A percentile compares a stretch with the other conserved stretches of the same genome.
These are phyloP conservation scores for Atherinosoma microstoma DNA, from an alignment of 2,797 vertebrate species.

Conservation along the genomic window DNA sequence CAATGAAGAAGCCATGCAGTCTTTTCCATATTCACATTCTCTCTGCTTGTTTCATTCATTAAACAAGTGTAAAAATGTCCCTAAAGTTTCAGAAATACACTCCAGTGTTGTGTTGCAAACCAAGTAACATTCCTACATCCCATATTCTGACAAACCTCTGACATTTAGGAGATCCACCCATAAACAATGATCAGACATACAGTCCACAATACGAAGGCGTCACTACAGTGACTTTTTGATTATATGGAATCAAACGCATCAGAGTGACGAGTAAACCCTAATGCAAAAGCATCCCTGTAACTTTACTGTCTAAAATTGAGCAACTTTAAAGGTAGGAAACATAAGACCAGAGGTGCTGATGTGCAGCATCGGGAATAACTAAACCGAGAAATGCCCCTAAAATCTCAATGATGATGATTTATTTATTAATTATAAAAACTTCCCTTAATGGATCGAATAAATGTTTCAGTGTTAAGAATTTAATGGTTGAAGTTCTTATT, in stretches of 20 bases:
- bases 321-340: too few species aligned
- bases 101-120: background rate
- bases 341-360: too few species aligned
- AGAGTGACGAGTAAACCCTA: background rate
- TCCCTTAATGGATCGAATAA: background rate
- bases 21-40: background rate
- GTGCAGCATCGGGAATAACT: too few species aligned
- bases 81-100: background rate
- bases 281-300: too few species aligned
- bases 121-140: background rate
- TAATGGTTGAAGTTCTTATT: background rate
- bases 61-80: background rate
- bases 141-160: background rate
- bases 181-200: background rate
- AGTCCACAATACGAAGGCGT: background rate
- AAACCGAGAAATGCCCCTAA: too few species aligned
- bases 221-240: background rate
- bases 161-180: background rate
- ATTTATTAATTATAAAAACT: background rate
- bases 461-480: background rate
- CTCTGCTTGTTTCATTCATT: background rate
- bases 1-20: too few species aligned
- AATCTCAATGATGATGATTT: background rate
- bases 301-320: too few species aligned
- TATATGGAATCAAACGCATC: background rate